Base-by-base conservation (phyloP, 2,797 vertebrate genomes). In the Pelobates cultripes region DNA sequence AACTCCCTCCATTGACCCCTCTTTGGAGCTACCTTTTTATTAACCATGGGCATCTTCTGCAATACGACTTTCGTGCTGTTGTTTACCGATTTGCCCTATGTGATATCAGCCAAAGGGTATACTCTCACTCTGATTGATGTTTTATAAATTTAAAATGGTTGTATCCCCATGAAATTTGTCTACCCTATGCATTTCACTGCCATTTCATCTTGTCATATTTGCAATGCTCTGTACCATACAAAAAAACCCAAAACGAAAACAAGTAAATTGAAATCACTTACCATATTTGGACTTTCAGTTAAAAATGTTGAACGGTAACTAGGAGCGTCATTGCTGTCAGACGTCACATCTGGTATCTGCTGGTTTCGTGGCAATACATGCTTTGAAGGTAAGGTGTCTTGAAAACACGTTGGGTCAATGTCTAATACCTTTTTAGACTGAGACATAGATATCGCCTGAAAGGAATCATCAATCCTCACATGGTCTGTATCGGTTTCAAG, bases 301-400 rank as follows among this genome's bases (percentile, higher is more conserved):
- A 96, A 86, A 76, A 95, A 95, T 0, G 94, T 90, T 69, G 94
- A 92, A 87, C 92, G 94, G 82, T 91, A 90, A 8, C 90, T 9
- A 85, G 88, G 81, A 82, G 88, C 85, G 73, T 91, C 82, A 85
- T 78, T 89, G 51, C 71, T 87, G 73, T 88, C 87, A 80, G 88
- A 88, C 85, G 87, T 84, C 85, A 86, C 86, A 28, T 86, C 87
- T 82, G 88, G 82, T 73, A 28, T 87, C 70, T 41, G 75, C 80
- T 70, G 85, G 72, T 85, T 80, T 14, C 55, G 9, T 4, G 4
- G 55, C 55, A 57, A 79, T 28, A 28, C 28, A 75, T 8, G 78
- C 45, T 55, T 76, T 80, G 5, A 89, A 87, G 13, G 84, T 80
- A 80, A 88, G 64, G n/a, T 77, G 70, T 51, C 80, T 69, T 74